Base-by-base conservation (phyloP, 23 tunicate species). In the Oikopleura dioica region DNA sequence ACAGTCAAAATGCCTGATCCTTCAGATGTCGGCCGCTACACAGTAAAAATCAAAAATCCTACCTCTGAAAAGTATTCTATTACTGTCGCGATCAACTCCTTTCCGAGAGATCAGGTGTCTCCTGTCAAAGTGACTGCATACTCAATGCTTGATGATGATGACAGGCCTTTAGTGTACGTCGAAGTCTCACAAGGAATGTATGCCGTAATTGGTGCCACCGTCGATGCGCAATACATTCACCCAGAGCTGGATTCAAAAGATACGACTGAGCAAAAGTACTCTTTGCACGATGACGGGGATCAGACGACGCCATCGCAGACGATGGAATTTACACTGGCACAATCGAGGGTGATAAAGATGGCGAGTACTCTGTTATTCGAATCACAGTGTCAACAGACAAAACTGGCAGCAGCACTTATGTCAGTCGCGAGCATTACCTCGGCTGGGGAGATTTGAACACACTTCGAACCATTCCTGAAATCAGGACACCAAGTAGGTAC, bases 281-380 rank as follows among this genome's bases (percentile, higher is more conserved):
- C 16, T 28, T 63, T 63, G 33, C 72, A 63, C 72, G 72, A 63
- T 31, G 72, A 63, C 33, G 72, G n/a, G n/a, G n/a, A n/a, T n/a
- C n/a, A n/a, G n/a, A n/a, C n/a, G n/a, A n/a, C n/a, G n/a, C n/a
- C n/a, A n/a, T n/a, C n/a, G 55, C 55, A 9, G 9, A 2, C 4
- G 72, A 63, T 28, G 72, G 72, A 23, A 31, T 63, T 28, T 63
- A 63, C 26, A 63, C 72, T 23, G 26, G 30, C 29, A 63, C 72
- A 16, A 63, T 63, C 2, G 2, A 23, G 29, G 30, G 30, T 2
- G 30, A 23, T 2, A 2, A 23, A 16, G 72, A 63, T 63, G 72
- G 72, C 72, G 33, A 12, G 16, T 23, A 63, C 26, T 63, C 2
- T 28, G 33, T 63, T 63, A 63, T 63, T 2, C 16, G 26, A 63